Evolutionary conservation across 2,888 invertebrate genomes (phyloP).

Genomic region (Capitulum mitella): DNA sequence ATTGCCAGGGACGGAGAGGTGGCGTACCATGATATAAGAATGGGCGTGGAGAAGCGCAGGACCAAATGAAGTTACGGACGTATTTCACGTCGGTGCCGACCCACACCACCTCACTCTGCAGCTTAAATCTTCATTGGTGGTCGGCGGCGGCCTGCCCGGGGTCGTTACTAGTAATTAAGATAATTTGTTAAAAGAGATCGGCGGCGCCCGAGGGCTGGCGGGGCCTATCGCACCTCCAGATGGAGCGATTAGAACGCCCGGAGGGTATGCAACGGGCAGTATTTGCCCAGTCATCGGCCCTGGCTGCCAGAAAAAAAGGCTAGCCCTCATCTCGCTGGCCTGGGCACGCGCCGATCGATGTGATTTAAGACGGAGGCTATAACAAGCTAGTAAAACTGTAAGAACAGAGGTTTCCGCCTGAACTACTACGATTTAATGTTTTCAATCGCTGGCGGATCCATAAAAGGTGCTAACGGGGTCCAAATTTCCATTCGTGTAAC

Average conservation of each 20-base stretch:
- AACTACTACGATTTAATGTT: too few species aligned
- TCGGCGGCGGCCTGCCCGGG: not conserved
- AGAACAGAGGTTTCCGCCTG: too few species aligned
- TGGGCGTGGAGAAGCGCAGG: not conserved
- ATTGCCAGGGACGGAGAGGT: not conserved
- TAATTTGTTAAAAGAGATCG: not conserved
- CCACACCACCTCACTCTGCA: not conserved
- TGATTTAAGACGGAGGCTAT: too few species aligned
- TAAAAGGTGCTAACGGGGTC: too few species aligned
- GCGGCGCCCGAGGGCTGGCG: not conserved
- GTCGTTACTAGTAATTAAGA: not conserved
- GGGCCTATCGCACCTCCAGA: not conserved
- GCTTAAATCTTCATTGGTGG: constrained; percentile 23
- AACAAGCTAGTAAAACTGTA: too few species aligned
- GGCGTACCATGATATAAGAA: not conserved
- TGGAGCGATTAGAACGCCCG: not conserved
- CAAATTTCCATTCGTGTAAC: too few species aligned
- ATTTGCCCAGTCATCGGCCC: not conserved
- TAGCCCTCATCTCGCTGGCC: too few species aligned
- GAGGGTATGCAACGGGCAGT: not conserved
- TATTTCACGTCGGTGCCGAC: not conserved
- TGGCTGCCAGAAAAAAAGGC: not conserved
- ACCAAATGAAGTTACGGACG: not conserved
- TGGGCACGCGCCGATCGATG: too few species aligned
- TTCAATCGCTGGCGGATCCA: too few species aligned